Conservation (phyloP, 2,113 vertebrate genomes). For the Herpetotheres cachinnans region DNA sequence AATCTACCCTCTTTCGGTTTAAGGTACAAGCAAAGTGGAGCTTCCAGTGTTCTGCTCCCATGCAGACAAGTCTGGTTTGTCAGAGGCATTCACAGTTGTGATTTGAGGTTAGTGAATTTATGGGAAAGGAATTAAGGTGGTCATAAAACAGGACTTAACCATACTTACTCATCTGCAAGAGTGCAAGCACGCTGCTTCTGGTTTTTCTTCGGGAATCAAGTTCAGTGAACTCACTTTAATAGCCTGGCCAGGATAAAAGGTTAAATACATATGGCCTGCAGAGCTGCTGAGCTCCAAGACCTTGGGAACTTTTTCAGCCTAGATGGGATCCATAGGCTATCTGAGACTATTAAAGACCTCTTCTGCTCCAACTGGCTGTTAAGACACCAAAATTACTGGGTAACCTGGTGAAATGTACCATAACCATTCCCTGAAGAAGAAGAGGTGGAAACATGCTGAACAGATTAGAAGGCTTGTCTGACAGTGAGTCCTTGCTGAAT, state of each 20-base stretch:
- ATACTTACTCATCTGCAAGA: constrained; percentile 21
- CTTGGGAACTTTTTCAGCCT: background rate
- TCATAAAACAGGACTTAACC: constrained; percentile 38
- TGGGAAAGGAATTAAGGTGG: constrained; percentile 37
- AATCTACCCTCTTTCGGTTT: no score
- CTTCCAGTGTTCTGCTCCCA: background rate
- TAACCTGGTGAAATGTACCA: constrained; percentile 3
- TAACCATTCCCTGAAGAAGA: constrained; percentile 14
- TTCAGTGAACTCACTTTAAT: constrained; percentile 22
- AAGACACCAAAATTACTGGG: background rate
- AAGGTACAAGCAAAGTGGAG: background rate
- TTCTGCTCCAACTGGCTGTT: background rate
- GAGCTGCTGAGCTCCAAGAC: background rate
- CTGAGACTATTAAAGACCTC: background rate
- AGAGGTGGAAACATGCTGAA: constrained; percentile 43
- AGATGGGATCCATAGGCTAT: background rate
- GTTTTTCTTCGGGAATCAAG: background rate
- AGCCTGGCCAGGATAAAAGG: constrained; percentile 14
- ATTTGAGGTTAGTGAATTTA: constrained; percentile 36
- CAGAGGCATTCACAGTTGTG: constrained; percentile 6
- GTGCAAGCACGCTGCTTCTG: background rate
- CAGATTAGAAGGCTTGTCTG: constrained; percentile 47
- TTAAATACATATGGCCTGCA: background rate
- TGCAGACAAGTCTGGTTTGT: constrained; percentile 31
- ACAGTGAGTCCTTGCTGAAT: constrained; percentile 35